Evolutionary conservation across 2,113 vertebrate species (phyloP).

Genomic region (Colinus virginianus): DNA sequence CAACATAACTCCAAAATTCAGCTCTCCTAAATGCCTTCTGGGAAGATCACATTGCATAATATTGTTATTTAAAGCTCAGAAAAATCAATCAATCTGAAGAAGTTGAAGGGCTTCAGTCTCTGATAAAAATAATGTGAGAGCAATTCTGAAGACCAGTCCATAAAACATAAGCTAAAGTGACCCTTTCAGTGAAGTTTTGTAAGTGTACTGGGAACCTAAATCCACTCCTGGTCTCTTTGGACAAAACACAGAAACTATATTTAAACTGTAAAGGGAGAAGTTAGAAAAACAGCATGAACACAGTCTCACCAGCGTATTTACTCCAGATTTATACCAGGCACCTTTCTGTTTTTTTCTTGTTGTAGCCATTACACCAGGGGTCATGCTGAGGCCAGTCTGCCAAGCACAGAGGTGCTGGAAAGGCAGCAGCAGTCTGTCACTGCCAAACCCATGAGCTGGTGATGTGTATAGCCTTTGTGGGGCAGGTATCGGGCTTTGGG

Average conservation of each 20-base stretch:
- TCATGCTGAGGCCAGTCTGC: neutral
- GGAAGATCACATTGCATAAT: neutral
- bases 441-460: fast-evolving
- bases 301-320: neutral
- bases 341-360: neutral
- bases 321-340: neutral
- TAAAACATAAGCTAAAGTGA: neutral
- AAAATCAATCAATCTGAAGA: neutral
- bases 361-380: neutral
- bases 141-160: fast-evolving
- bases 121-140: neutral
- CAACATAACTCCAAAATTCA: neutral
- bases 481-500: neutral
- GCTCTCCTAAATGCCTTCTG: neutral
- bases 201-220: neutral
- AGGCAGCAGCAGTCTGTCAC: neutral
- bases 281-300: neutral
- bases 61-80: neutral
- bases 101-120: neutral
- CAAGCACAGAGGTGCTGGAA: neutral
- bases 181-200: neutral
- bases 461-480: fast-evolving
- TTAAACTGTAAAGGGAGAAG: neutral
- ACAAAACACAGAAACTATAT: neutral
- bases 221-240: fast-evolving